phyloP scores from a whole-genome alignment of 2,888 invertebrate genomes.

The Amiota minor region DNA sequence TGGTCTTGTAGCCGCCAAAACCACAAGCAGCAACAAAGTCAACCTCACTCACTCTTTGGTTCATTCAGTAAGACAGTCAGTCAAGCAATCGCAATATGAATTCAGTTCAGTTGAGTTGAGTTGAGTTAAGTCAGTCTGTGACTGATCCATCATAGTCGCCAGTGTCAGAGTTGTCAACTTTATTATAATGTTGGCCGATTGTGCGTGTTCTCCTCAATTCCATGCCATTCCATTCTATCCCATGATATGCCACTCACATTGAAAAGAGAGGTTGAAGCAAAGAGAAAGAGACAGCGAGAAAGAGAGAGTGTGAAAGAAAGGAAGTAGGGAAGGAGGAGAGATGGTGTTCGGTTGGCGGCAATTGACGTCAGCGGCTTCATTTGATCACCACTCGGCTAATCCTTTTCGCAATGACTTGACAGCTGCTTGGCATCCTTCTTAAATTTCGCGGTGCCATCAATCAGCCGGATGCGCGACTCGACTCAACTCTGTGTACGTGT shows the following conservation, averaged over 20 bases:
- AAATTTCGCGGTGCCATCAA: slow-evolving; percentile 73
- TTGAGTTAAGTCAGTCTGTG: slow-evolving; percentile 37
- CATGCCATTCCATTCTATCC: background rate
- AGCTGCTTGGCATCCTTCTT: slow-evolving; percentile 72
- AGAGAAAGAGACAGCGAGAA: too few relatives aligned
- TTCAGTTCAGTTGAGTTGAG: slow-evolving; percentile 40
- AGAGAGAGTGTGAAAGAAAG: too few relatives aligned
- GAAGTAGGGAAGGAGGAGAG: too few relatives aligned
- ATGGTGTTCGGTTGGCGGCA: too few relatives aligned
- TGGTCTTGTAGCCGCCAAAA: background rate
- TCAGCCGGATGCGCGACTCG: slow-evolving; percentile 59
- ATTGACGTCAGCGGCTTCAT: slow-evolving; percentile 61
- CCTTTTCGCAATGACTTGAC: slow-evolving; percentile 72
- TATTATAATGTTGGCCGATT: slow-evolving; percentile 52
- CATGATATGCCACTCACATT: background rate
- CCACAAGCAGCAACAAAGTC: background rate
- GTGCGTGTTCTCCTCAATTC: background rate
- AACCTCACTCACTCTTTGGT: background rate
- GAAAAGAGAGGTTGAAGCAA: too few relatives aligned
- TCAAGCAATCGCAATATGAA: slow-evolving; percentile 35
- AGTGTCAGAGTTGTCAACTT: slow-evolving; percentile 61
- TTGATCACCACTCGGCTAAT: slow-evolving; percentile 67
- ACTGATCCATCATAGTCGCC: slow-evolving; percentile 67
- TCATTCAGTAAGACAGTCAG: slow-evolving; percentile 22
- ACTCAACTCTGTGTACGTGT: background rate